phyloP scores from a whole-genome alignment of 2,797 vertebrate species.

The Mormyrops boulengeri region DNA sequence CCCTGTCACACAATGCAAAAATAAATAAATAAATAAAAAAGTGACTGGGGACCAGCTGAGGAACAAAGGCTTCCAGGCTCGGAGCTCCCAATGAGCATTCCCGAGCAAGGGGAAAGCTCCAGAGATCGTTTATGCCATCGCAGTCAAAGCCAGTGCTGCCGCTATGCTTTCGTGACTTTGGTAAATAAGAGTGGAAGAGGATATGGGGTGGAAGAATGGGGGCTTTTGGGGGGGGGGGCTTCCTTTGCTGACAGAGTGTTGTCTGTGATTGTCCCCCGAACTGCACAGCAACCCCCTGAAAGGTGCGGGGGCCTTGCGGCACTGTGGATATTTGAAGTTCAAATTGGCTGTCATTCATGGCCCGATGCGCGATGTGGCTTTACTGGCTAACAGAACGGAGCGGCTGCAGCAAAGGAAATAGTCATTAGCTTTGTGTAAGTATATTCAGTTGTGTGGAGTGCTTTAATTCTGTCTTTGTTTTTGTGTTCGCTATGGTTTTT shows the following conservation, averaged over 20 bases:
- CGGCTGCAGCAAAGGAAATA: not conserved
- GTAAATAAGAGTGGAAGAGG: conserved; percentile 47
- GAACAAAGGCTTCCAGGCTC: conserved; percentile 61
- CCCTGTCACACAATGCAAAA: not conserved
- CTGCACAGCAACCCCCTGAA: not conserved
- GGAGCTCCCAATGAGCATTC: conserved; percentile 46
- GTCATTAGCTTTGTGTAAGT: not conserved
- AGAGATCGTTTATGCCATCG: conserved; percentile 15
- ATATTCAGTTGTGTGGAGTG: not conserved
- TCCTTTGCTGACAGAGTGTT: conserved; percentile 54
- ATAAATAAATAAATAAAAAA: not conserved
- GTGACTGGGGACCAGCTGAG: conserved; percentile 18
- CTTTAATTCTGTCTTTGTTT: not conserved
- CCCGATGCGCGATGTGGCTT: not conserved
- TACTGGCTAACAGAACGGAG: not conserved
- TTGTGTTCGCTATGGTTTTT: not conserved
- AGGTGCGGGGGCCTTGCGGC: not conserved
- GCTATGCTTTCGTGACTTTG: conserved; percentile 47
- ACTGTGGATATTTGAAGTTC: not conserved
- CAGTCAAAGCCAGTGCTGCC: conserved; percentile 49
- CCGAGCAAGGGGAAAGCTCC: conserved; percentile 21
- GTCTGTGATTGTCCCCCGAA: conserved; percentile 22
- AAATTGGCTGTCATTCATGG: conserved; percentile 13
- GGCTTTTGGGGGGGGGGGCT: conserved; percentile 28
- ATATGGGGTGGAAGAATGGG: conserved; percentile 29